Percentiles rank a stretch among this genome's conserved stretches.
Conservation (phyloP, 1,140 invertebrate genomes). For the Tetramorium simillimum region DNA sequence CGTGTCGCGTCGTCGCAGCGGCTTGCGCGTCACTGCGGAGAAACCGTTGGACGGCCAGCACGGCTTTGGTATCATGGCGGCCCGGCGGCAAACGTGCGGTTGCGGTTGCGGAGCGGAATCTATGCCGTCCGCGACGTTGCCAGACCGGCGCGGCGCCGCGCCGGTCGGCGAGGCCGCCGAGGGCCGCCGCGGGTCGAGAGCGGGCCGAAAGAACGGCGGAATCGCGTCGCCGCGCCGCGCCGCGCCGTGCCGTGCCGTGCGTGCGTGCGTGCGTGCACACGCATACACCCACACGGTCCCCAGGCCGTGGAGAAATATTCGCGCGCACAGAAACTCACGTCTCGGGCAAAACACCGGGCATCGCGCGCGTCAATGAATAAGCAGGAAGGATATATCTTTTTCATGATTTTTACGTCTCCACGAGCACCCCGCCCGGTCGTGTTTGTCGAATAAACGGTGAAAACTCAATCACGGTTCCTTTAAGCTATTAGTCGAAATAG, state of each 20-base stretch:
- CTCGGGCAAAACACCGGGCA: no score
- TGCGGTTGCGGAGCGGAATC: slow-evolving; percentile 82
- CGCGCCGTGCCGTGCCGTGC: no score
- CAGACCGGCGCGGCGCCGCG: slow-evolving; percentile 56
- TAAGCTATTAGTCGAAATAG: neutral
- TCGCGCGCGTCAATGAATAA: neutral
- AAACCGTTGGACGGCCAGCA: slow-evolving; percentile 77
- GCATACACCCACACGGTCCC: neutral
- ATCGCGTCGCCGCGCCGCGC: slow-evolving; percentile 31
- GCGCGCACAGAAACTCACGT: neutral
- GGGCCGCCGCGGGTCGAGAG: slow-evolving; percentile 6
- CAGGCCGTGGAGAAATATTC: neutral
- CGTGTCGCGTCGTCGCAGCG: slow-evolving; percentile 70
- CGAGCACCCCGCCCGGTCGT: no score
- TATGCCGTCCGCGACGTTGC: slow-evolving; percentile 74
- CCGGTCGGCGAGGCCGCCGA: neutral
- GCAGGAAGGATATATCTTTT: neutral
- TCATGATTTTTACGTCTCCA: neutral
- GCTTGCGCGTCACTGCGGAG: slow-evolving; percentile 81
- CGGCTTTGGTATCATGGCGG: slow-evolving; percentile 69
- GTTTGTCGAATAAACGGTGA: neutral
- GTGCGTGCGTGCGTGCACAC: neutral
- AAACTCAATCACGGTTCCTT: neutral
- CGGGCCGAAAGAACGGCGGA: slow-evolving; percentile 63
- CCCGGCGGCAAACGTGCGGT: slow-evolving; percentile 74